Evolutionary conservation across 2,113 vertebrate species (phyloP).

Genomic region (Scatophagus argus): DNA sequence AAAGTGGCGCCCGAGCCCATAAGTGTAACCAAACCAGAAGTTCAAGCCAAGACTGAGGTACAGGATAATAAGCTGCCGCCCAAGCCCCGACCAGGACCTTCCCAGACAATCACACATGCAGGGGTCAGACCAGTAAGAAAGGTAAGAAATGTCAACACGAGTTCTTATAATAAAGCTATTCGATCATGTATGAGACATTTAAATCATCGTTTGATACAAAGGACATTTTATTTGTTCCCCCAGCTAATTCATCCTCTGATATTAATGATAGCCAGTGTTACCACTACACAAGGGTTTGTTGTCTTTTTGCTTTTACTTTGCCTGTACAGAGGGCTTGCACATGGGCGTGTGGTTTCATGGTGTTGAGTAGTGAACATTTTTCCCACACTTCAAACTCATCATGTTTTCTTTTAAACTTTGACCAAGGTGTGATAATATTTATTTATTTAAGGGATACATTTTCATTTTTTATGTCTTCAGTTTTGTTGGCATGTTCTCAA

Average conservation of each 20-base stretch:
- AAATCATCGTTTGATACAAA: slow-evolving; percentile 5
- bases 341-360: slow-evolving; percentile 37
- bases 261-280: slow-evolving; percentile 71
- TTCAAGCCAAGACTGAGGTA: slow-evolving; percentile 71
- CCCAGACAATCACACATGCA: slow-evolving; percentile 77
- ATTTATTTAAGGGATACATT: too few relatives aligned
- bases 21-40: slow-evolving; percentile 69
- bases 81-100: slow-evolving; percentile 82
- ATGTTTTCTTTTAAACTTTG: not conserved
- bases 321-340: slow-evolving; percentile 45
- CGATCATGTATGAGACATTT: not conserved
- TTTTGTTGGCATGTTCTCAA: not conserved
- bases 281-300: slow-evolving; percentile 70
- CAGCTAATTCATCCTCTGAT: slow-evolving; percentile 73
- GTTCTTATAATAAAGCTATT: not conserved
- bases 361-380: slow-evolving; percentile 12
- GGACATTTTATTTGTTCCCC: slow-evolving; percentile 52
- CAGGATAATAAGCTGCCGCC: slow-evolving; percentile 82
- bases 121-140: slow-evolving; percentile 90
- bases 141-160: slow-evolving; percentile 74
- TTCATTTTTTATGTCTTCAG: not conserved
- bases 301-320: slow-evolving; percentile 55
- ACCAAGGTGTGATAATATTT: not conserved
- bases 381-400: slow-evolving; percentile 13
- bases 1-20: slow-evolving; percentile 80